A percentile compares a stretch with the other conserved stretches of the same genome.
Conservation (phyloP, 1,140 invertebrate genomes). For the Papilio polyxenes region DNA sequence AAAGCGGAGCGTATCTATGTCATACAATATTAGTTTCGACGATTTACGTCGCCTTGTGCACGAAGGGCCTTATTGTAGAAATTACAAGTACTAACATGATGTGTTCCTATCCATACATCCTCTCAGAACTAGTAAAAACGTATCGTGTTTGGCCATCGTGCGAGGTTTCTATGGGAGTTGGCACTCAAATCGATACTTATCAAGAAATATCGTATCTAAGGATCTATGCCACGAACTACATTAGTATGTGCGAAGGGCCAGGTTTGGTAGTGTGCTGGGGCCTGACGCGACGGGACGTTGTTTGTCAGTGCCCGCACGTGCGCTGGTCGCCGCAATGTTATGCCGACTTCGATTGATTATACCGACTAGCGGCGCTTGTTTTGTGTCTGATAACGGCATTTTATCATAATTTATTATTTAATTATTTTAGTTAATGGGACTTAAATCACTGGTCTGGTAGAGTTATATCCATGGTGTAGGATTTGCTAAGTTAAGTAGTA, state of each 20-base stretch:
- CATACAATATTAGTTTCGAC: too few relatives aligned
- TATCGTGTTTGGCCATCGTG: background rate
- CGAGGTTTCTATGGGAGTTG: background rate
- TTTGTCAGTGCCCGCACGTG: conserved; percentile 27
- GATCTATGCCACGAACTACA: conserved; percentile 21
- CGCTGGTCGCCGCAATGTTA: background rate
- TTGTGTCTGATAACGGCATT: background rate
- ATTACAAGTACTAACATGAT: too few relatives aligned
- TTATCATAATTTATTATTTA: background rate
- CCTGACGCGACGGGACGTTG: background rate
- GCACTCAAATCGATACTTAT: background rate
- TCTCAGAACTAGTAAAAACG: background rate
- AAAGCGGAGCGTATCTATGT: too few relatives aligned
- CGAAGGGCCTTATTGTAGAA: too few relatives aligned
- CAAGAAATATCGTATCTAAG: conserved; percentile 5
- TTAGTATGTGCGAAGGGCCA: conserved; percentile 31
- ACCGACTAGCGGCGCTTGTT: background rate
- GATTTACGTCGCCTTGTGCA: too few relatives aligned
- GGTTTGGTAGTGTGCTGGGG: background rate
- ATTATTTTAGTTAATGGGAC: background rate
- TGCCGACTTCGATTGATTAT: conserved; percentile 15
- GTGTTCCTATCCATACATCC: too few relatives aligned
- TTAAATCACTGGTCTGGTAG: too few relatives aligned
- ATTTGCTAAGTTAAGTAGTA: too few relatives aligned
- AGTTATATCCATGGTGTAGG: too few relatives aligned